Evolutionary conservation across 2,888 invertebrate species (phyloP).

Genomic region (Oligia latruncula): DNA sequence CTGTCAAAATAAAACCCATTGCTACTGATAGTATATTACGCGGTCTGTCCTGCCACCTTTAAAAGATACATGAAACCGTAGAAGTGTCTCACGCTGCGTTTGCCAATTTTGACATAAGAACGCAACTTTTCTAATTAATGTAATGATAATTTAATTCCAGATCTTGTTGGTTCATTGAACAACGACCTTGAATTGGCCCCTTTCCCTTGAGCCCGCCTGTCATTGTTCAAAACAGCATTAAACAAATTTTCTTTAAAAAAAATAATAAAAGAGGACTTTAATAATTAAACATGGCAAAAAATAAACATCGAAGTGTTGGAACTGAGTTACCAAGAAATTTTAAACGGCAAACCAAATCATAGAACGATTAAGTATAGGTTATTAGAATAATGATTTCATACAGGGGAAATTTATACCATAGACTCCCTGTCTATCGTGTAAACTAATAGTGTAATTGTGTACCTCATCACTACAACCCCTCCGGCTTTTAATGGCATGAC

Average conservation of each 20-base stretch:
- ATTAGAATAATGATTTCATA: not conserved
- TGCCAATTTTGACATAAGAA: not conserved
- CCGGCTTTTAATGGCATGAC: slow-evolving; percentile 2
- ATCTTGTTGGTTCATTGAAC: not conserved
- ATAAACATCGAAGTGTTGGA: not conserved
- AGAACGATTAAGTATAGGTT: not conserved
- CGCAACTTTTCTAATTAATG: slow-evolving; percentile 5
- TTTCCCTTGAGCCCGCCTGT: not conserved
- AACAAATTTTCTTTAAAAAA: not conserved
- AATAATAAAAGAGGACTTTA: not conserved
- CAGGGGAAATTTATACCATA: not conserved
- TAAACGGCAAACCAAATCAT: not conserved
- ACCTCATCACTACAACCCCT: slow-evolving; percentile 5
- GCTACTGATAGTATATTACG: too few species aligned
- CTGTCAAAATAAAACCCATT: too few species aligned
- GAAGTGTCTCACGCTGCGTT: not conserved
- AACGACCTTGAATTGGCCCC: not conserved
- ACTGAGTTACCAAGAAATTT: not conserved
- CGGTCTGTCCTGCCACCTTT: not conserved
- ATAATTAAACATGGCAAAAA: not conserved
- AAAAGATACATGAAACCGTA: not conserved
- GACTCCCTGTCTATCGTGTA: not conserved
- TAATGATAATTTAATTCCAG: not conserved
- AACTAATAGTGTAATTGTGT: slow-evolving; percentile 22
- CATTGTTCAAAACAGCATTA: not conserved